Conservation (phyloP, 1,140 invertebrate species). For the Zaprionus taronus region DNA sequence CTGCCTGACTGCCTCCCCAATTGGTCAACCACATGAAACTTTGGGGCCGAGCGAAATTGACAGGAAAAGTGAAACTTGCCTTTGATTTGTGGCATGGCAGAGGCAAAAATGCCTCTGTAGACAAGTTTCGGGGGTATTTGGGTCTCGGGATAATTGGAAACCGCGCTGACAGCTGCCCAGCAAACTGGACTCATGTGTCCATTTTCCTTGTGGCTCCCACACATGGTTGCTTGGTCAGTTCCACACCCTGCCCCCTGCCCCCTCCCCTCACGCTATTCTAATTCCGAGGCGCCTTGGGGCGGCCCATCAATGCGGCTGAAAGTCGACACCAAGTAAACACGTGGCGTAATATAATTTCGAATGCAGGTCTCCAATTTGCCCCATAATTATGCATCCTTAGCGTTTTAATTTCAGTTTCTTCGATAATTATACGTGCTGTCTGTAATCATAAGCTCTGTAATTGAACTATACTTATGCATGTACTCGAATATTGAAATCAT, state of each 20-base stretch:
- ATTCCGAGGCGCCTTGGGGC: neutral
- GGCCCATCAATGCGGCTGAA: neutral
- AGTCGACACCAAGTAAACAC: slow-evolving; percentile 21
- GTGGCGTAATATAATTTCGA: slow-evolving; percentile 23
- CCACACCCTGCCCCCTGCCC: no score
- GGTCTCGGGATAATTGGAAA: slow-evolving; percentile 47
- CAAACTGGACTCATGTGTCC: slow-evolving; percentile 20
- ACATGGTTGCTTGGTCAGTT: slow-evolving; percentile 6
- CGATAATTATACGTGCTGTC: slow-evolving; percentile 4
- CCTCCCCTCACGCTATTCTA: neutral
- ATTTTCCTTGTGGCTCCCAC: slow-evolving; percentile 21
- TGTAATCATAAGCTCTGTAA: neutral
- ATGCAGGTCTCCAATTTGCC: neutral
- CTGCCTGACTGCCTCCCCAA: slow-evolving; percentile 2
- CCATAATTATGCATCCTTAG: slow-evolving; percentile 23
- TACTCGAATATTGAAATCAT: neutral
- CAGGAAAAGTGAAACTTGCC: slow-evolving; percentile 55
- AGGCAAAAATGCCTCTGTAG: slow-evolving; percentile 33
- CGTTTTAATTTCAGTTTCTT: slow-evolving; percentile 16
- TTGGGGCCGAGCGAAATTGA: slow-evolving; percentile 46
- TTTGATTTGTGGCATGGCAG: slow-evolving; percentile 47
- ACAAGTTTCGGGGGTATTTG: slow-evolving; percentile 45
- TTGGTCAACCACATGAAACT: slow-evolving; percentile 66
- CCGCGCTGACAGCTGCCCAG: slow-evolving; percentile 45
- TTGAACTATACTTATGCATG: neutral